Conservation (phyloP, 2,797 vertebrate species). For the Graptemys geographica region DNA sequence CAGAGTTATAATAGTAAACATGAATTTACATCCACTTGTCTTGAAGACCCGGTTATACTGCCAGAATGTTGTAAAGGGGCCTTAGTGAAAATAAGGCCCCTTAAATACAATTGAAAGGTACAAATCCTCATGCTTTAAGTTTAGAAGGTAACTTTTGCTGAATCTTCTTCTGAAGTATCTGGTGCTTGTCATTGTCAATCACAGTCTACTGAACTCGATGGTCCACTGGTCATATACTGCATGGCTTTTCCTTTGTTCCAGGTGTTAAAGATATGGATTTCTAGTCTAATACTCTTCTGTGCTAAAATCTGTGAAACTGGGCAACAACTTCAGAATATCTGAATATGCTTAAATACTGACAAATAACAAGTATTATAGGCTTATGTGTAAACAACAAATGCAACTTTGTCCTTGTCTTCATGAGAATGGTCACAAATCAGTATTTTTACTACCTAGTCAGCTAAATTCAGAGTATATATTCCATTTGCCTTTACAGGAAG, state of each 20-base stretch:
- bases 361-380: neutral
- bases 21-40: too few relatives aligned
- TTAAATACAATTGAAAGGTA: too few relatives aligned
- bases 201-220: neutral
- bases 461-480: neutral
- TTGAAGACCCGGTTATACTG: too few relatives aligned
- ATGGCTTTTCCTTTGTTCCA: too few relatives aligned
- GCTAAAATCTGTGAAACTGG: neutral
- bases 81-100: too few relatives aligned
- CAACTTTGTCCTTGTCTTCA: neutral
- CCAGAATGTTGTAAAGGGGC: too few relatives aligned
- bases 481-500: neutral
- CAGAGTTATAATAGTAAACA: too few relatives aligned
- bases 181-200: neutral
- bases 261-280: too few relatives aligned
- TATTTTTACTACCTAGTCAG: neutral
- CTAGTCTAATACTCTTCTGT: neutral
- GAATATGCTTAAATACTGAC: neutral
- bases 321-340: neutral
- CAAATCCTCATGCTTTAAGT: too few relatives aligned
- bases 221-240: too few relatives aligned
- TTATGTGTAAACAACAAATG: neutral
- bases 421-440: neutral
- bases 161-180: neutral
- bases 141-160: too few relatives aligned